phyloP scores from a whole-genome alignment of 37 sponge, comb jelly and placozoan genomes.

The Halisarca cf. caerulea region DNA sequence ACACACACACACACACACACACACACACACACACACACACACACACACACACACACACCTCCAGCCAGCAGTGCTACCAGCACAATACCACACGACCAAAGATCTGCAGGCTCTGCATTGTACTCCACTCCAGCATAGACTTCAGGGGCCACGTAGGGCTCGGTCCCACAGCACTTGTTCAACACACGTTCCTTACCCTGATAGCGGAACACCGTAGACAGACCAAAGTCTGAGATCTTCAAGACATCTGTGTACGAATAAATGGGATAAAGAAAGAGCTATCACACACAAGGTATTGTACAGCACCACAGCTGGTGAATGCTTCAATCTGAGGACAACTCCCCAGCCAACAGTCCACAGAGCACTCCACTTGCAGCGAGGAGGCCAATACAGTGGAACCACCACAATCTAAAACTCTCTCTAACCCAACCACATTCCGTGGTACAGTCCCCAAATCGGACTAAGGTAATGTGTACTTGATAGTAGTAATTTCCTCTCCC shows the following conservation, averaged over 20 bases:
- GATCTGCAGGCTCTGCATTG: slow-evolving; percentile 90
- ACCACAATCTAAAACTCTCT: too few species aligned
- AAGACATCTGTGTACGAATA: slow-evolving; percentile 60
- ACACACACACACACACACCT: slow-evolving; percentile 36
- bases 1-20: slow-evolving; percentile 21
- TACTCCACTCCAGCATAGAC: slow-evolving; percentile 82
- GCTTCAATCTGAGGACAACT: too few species aligned
- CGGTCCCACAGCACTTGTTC: slow-evolving; percentile 92
- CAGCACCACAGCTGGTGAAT: too few species aligned
- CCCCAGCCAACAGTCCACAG: too few species aligned
- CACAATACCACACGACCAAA: slow-evolving; percentile 98
- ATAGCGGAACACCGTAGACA: slow-evolving; percentile 73
- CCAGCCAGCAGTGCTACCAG: slow-evolving; percentile 90
- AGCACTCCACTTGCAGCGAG: too few species aligned
- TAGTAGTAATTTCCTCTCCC: too few species aligned
- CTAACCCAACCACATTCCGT: too few species aligned
- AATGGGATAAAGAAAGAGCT: too few species aligned
- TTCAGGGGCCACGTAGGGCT: slow-evolving; percentile 98
- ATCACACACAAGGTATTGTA: too few species aligned
- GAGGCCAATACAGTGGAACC: neutral
- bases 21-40: neutral
- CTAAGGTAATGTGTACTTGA: too few species aligned
- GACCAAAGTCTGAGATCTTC: slow-evolving; percentile 99
- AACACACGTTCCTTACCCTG: slow-evolving; percentile 14
- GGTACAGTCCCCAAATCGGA: too few species aligned